These are phyloP conservation scores for Automeris io DNA, from an alignment of 2,888 invertebrate genomes.

Conservation along the genomic window DNA sequence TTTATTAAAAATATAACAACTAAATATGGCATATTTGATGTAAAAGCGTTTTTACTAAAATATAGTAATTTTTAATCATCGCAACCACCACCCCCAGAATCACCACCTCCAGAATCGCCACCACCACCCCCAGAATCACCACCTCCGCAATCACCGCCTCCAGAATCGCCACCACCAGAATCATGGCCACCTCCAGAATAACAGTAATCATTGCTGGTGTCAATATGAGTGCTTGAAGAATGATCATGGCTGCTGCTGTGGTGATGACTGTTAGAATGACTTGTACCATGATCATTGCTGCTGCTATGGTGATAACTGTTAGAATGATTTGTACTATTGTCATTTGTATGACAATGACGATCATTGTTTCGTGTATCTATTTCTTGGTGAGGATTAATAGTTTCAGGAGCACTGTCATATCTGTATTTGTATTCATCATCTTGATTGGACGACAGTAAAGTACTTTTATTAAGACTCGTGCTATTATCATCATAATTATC, in stretches of 20 bases:
- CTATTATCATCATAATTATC: too few relatives aligned
- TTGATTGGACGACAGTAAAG: too few relatives aligned
- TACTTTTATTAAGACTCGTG: too few relatives aligned
- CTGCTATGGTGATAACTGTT: background rate
- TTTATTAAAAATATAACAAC: too few relatives aligned
- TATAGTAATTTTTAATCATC: background rate
- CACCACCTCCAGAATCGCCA: slow-evolving; percentile 3
- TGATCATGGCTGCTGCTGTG: background rate
- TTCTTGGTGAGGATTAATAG: too few relatives aligned
- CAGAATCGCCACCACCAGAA: slow-evolving; percentile 5
- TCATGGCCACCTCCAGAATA: background rate
- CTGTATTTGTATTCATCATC: too few relatives aligned
- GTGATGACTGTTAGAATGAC: background rate
- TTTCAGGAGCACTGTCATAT: too few relatives aligned
- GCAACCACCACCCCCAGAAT: background rate
- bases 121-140: slow-evolving; percentile 5
- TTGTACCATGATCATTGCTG: background rate
- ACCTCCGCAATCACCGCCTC: slow-evolving; percentile 2
- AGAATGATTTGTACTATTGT: background rate
- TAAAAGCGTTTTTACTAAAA: too few relatives aligned
- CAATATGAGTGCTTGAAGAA: background rate
- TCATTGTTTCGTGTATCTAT: too few relatives aligned
- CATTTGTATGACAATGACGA: background rate
- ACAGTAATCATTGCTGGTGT: background rate
- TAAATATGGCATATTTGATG: too few relatives aligned